These are phyloP conservation scores for Selenia dentaria DNA, from an alignment of 2,888 invertebrate genomes.

Conservation along the genomic window DNA sequence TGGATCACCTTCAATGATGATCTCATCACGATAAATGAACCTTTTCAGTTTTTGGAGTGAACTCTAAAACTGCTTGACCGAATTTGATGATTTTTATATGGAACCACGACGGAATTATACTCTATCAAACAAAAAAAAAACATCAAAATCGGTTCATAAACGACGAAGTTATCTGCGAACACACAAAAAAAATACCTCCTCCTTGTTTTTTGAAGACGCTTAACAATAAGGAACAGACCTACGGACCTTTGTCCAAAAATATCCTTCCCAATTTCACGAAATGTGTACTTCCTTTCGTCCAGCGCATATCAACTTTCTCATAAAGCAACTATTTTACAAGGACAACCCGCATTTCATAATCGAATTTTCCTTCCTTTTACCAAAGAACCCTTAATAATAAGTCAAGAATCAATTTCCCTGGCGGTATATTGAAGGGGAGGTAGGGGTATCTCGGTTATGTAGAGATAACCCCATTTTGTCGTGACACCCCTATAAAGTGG, in stretches of 20 bases:
- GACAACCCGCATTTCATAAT: constrained; percentile 26
- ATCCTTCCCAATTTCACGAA: not conserved
- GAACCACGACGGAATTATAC: no score
- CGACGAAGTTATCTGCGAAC: no score
- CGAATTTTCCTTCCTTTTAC: constrained; percentile 27
- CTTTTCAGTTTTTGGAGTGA: no score
- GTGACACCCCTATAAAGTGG: constrained; percentile 48
- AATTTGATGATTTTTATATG: no score
- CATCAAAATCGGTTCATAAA: no score
- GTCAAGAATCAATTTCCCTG: constrained; percentile 55
- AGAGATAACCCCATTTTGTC: constrained; percentile 55
- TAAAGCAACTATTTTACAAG: constrained; percentile 16
- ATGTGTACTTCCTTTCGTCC: not conserved
- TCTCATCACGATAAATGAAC: no score
- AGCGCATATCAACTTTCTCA: not conserved
- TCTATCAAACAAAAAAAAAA: no score
- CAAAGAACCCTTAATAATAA: constrained; percentile 40
- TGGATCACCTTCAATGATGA: no score
- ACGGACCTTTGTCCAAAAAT: not conserved
- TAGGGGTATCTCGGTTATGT: constrained; percentile 30
- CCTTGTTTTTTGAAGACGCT: no score
- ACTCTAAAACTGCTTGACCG: no score
- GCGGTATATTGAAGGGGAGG: constrained; percentile 28
- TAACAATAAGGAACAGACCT: no score
- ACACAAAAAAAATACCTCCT: no score